Evolutionary conservation across 2,797 vertebrate genomes (phyloP).

Genomic region (Prionace glauca): DNA sequence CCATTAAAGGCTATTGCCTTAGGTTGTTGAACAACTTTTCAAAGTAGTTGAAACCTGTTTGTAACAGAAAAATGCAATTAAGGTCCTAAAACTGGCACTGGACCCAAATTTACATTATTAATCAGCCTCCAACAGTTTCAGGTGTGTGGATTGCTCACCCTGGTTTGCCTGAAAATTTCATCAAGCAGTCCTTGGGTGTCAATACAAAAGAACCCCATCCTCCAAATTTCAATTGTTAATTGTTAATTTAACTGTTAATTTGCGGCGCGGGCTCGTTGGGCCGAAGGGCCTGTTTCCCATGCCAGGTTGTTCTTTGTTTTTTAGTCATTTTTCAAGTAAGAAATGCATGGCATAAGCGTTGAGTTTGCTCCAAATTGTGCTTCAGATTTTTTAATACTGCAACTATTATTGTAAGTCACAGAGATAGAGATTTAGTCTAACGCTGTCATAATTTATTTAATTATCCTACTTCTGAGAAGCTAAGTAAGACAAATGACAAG

Average conservation of each 20-base stretch:
- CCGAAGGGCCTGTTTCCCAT: too few relatives aligned
- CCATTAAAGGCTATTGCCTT: neutral
- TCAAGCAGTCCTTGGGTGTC: neutral
- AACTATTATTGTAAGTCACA: neutral
- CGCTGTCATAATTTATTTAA: neutral
- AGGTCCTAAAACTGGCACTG: neutral
- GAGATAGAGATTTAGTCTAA: neutral
- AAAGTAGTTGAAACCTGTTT: neutral
- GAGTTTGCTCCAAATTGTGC: too few relatives aligned
- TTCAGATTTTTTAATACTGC: neutral
- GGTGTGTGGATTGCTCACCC: neutral
- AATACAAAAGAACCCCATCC: neutral
- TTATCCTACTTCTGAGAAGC: neutral
- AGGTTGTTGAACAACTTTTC: neutral
- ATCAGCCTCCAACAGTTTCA: neutral
- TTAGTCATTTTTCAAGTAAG: neutral
- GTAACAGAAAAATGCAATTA: neutral
- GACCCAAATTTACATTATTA: neutral
- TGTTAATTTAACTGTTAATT: too few relatives aligned
- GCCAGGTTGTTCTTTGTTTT: too few relatives aligned
- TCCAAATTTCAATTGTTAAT: neutral
- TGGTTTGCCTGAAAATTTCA: neutral
- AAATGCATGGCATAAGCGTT: neutral
- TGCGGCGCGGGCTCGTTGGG: too few relatives aligned
- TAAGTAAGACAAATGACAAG: neutral